A percentile compares a stretch with the other conserved stretches of the same genome.
Conservation (phyloP, 2,888 invertebrate genomes). For the Terebella lapidaria region DNA sequence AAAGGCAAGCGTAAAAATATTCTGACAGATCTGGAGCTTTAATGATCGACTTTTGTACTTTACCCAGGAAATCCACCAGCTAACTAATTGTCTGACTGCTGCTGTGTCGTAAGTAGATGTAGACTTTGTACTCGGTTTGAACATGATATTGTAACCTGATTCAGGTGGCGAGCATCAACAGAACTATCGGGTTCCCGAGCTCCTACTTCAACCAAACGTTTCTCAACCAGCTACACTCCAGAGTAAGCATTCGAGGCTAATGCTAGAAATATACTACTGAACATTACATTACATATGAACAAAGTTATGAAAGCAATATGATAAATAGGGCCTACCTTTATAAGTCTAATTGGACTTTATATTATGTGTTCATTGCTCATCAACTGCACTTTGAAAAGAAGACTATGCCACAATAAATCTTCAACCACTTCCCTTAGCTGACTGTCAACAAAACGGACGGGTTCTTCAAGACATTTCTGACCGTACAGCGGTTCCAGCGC, state of each 20-base stretch:
- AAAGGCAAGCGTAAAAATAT: constrained; percentile 40
- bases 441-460: constrained; percentile 55
- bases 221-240: constrained; percentile 33
- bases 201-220: constrained; percentile 32
- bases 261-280: no score
- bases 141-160: no score
- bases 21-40: no score
- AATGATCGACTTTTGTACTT: no score
- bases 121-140: no score
- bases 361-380: not conserved
- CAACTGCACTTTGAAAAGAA: not conserved
- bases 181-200: constrained; percentile 40
- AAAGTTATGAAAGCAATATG: no score
- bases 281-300: no score
- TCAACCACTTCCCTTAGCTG: constrained; percentile 48
- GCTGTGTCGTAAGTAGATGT: no score
- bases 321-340: not conserved
- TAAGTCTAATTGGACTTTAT: not conserved
- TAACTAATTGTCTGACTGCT: no score
- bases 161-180: constrained; percentile 25
- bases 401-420: no score
- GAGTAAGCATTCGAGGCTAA: no score
- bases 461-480: constrained; percentile 58
- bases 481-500: constrained; percentile 55
- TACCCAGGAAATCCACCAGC: no score